Conservation (phyloP, 2,113 vertebrate genomes). For the Tenrec ecaudatus region DNA sequence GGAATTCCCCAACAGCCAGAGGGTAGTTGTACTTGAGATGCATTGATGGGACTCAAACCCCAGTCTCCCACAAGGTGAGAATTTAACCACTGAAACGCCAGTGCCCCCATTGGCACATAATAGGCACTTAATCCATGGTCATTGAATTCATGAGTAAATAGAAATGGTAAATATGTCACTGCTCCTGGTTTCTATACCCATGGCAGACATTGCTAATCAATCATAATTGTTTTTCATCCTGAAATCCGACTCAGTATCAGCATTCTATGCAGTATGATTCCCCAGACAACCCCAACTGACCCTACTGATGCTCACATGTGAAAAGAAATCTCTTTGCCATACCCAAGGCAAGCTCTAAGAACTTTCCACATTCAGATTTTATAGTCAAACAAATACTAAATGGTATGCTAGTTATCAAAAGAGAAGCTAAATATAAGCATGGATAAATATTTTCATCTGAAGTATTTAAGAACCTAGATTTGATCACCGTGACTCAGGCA, state of each 20-base stretch:
- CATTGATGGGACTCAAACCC: background rate
- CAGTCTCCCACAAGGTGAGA: background rate
- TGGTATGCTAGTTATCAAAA: background rate
- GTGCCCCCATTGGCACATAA: background rate
- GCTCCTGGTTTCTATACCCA: background rate
- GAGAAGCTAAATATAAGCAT: slow-evolving; percentile 12
- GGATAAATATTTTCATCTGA: background rate
- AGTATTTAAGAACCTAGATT: background rate
- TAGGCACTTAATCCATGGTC: background rate
- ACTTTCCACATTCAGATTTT: slow-evolving; percentile 11
- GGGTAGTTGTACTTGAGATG: background rate
- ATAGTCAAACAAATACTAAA: slow-evolving; percentile 13
- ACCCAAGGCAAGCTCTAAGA: background rate
- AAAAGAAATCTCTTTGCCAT: background rate
- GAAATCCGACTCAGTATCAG: background rate
- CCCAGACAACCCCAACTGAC: background rate
- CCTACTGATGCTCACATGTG: background rate
- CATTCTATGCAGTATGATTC: background rate
- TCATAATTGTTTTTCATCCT: no score
- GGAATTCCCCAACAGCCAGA: background rate
- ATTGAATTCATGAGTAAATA: background rate
- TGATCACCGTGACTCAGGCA: background rate
- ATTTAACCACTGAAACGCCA: background rate
- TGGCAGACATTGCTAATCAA: background rate
- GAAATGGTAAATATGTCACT: background rate